Base-by-base conservation (phyloP, 1,140 invertebrate genomes). In the Trichonephila clavipes region DNA sequence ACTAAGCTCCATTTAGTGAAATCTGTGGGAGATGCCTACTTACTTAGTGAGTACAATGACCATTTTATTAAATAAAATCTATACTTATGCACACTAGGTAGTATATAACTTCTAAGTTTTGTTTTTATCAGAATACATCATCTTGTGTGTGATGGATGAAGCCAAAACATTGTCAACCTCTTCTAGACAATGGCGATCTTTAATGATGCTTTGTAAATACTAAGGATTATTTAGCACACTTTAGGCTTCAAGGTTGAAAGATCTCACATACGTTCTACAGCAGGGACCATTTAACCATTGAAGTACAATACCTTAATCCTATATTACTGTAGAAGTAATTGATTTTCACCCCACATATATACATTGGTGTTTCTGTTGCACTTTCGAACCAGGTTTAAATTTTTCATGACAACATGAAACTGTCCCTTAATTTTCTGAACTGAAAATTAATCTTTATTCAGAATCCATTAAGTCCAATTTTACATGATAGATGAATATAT, bases 201-300 rank as follows among this genome's bases (percentile, higher is more conserved):
- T 90, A 81, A 90, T 90, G 51, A 58, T 10, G 21, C 12, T n/a
- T 59, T 81, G 58, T 59, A 58, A 81, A 58, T 44, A 61, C 44
- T 34, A 81, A 59, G 69, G 12, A 14, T 18, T n/a, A 90, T 61
- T 90, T 90, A 81, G 44, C 51, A 34, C 69, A 81, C 24, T 19
- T 61, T 85, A 19, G 69, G 14, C 58, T 51, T 81, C 72, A 90
- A 90, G 88, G 88, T 90, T 90, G 44, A 90, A 19, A 34, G 69
- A 77, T 12, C 51, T 81, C 88, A 90, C 88, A 51, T 24, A 61
- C 77, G 69, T 6, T 18, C 28, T 69, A 88, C 7, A 66, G 21
- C n/a, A 21, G 10, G 6, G 85, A n/a, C 10, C 40, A 85, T 77
- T 77, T 83, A 83, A 19, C 51, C 14, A 19, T 2, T 83, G 40